Base-by-base conservation (phyloP, 2,113 vertebrate species). In the Columbina picui region DNA sequence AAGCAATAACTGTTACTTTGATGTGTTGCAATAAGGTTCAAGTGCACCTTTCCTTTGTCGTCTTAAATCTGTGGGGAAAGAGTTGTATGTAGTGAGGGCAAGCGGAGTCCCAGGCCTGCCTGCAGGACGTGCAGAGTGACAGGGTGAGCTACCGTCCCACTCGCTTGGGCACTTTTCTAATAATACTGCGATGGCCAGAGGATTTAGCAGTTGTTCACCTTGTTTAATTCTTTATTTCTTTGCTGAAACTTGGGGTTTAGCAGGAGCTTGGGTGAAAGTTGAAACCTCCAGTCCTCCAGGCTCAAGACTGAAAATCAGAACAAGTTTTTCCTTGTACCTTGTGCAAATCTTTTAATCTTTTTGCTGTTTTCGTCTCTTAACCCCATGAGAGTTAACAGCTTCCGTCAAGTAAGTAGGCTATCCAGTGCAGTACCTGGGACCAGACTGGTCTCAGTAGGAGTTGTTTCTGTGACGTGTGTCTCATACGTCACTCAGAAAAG, bases 121-220 rank as follows among this genome's bases (percentile, higher is more conserved):
- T 7, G 21, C 23, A 23, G 85, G 12, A 2, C 16, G 20, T 45
- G 65, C 2, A 34, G 67, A 11, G 17, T 5, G 57, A 10, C 57
- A 23, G 45, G 6, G 20, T 22, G 6, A 56, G 59, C 68, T 45
- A 32, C 39, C 25, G 63, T 64, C 57, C 32, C 14, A 1, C 59
- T 56, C 10, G 1, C 47, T 6, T 57, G 30, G 29, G 38, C 70
- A 30, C 2, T 27, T 85, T 13, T 36, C 41, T 60, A 1, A 27
- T 87, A 55, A 4, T 36, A 0, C 55, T 49, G 0, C 14, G 45
- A 8, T 38, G 56, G 18, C 32, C 1, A 1, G 36, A 53, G 41
- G 25, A 34, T 4, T 52, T 61, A 7, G 0, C 56, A 17, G 23
- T 23, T 63, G 16, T 61, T 93, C 47, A 25, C 82, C n/a, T 67